Conservation (phyloP, 2,888 invertebrate genomes). For the Xanthia icteritia region DNA sequence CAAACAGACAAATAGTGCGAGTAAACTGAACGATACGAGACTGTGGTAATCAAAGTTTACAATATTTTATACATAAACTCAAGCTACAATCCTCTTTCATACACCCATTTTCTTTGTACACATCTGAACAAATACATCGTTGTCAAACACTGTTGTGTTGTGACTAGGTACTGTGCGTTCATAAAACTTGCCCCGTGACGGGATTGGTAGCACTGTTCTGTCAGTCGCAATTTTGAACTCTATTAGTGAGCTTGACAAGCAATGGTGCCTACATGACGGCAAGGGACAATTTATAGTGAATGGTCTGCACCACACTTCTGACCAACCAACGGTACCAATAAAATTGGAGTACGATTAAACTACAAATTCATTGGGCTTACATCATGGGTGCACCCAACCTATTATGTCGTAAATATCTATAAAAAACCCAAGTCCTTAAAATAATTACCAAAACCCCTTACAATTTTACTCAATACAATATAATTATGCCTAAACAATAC, state of each 20-base stretch:
- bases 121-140: no score
- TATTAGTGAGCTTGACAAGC: no score
- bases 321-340: neutral
- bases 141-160: no score
- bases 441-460: slow-evolving; percentile 10
- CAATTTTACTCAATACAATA: slow-evolving; percentile 30
- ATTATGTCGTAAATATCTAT: neutral
- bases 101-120: no score
- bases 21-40: slow-evolving; percentile 50
- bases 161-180: no score
- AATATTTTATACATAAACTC: neutral
- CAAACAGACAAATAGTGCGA: slow-evolving; percentile 65
- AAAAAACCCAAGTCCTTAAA: neutral
- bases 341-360: neutral
- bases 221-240: no score
- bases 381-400: neutral
- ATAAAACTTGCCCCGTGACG: no score
- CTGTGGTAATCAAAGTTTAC: slow-evolving; percentile 52
- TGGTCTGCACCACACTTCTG: no score
- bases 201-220: no score
- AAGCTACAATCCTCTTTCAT: no score
- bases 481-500: slow-evolving; percentile 42
- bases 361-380: neutral
- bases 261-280: no score
- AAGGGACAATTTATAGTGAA: no score